These are phyloP conservation scores for Psammodynastes pulverulentus DNA, from an alignment of 2,113 vertebrate genomes.

Conservation along the genomic window DNA sequence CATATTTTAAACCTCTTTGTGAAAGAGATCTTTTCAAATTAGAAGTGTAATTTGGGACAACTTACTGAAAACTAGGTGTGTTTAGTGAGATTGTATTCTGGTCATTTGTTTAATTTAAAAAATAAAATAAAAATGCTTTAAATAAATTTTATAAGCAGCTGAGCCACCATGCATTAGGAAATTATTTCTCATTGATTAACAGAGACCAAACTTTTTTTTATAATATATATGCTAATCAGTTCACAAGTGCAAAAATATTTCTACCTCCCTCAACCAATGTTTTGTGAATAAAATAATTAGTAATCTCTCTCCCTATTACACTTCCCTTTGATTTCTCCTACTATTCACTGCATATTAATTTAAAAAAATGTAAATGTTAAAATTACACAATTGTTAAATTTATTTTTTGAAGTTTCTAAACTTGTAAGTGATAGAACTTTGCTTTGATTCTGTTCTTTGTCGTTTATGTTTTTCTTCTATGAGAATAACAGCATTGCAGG, in stretches of 20 bases:
- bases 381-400: slow-evolving; percentile 24
- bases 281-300: background rate
- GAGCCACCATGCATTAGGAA: background rate
- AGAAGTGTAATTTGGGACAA: background rate
- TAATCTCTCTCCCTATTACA: background rate
- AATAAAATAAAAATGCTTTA: background rate
- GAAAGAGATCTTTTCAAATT: background rate
- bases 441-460: background rate
- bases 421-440: background rate
- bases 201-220: background rate
- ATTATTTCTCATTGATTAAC: background rate
- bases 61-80: background rate
- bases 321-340: background rate
- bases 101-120: background rate
- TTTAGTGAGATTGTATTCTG: background rate
- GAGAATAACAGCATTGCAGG: background rate
- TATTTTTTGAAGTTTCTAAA: background rate
- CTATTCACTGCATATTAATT: background rate
- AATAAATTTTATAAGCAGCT: background rate
- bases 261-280: background rate
- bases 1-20: background rate
- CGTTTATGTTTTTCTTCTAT: background rate
- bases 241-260: background rate
- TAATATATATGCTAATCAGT: background rate
- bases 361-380: background rate